Base-by-base conservation (phyloP, 2,797 vertebrate genomes). In the Salarias fasciatus region DNA sequence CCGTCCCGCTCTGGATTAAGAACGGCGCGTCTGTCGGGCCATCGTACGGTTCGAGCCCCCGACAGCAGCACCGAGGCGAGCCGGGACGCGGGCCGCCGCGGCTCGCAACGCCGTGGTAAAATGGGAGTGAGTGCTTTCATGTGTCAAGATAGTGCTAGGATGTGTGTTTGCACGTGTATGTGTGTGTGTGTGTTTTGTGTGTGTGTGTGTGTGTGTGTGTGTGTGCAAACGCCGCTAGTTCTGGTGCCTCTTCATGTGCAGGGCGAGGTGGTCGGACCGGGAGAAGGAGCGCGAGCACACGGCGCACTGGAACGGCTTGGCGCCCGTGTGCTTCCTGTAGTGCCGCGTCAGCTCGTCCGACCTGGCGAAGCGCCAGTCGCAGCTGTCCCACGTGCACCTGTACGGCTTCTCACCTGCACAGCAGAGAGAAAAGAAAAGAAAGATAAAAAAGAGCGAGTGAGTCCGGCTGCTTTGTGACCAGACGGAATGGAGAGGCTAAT, bases 211-310 rank as follows among this genome's bases (percentile, higher is more conserved):
- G 63, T 47, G 14, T 33, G 37, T 31, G 12, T 8, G 14, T 24
- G 10, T 36, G 48, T 38, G 36, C 31, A 64, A 69, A 49, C 2
- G 68, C 48, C 12, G 70, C 90, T 89, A 97, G 91, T 96, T 97
- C 93, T 97, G 95, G 84, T 97, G 96, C 80, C 95, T 92, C 93
- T 99, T 98, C 97, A 98, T 98, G 92, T 98, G 96, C 87, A 97
- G 93, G 64, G 95, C 98, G 70, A 99, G 94, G 90, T 99, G 98
- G 67, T 99, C 98, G 0, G 98, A 99, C 53, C 97, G 95, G 30
- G 97, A 99, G 88, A 99, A 99, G 92, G 96, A 96, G 73, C 98
- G 97, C 38, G 94, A 98, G 90, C 97, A 99, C 75, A 99, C 97
- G 0, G 88, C 92, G 1, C 98, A 99, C 92, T 98, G 96, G 92